Conservation (phyloP, 2,797 vertebrate species). For the Onychomys arenicola region DNA sequence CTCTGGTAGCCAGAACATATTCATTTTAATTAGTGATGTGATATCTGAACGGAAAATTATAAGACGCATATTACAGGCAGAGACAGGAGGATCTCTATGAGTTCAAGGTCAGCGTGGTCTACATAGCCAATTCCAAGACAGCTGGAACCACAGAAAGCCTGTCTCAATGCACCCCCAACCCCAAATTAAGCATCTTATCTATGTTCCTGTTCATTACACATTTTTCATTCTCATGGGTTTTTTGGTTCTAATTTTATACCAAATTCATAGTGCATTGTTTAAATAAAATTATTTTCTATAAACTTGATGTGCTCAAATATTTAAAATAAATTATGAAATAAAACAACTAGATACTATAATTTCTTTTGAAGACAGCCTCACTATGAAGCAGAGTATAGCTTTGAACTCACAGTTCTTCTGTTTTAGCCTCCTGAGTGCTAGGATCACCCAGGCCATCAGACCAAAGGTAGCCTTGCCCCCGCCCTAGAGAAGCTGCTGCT, state of each 20-base stretch:
- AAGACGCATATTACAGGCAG: not conserved
- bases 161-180: not conserved
- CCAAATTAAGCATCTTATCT: not conserved
- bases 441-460: not conserved
- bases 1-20: not conserved
- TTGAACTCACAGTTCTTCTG: not conserved
- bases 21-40: not conserved
- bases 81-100: not conserved
- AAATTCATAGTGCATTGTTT: not conserved
- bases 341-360: constrained; percentile 24
- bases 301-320: constrained; percentile 20
- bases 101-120: not conserved
- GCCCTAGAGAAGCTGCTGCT: not conserved
- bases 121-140: not conserved
- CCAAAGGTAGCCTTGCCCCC: not conserved
- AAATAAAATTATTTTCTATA: constrained; percentile 16
- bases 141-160: not conserved
- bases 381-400: not conserved
- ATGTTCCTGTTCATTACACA: not conserved
- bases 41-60: not conserved
- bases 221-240: constrained; percentile 12
- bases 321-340: not conserved
- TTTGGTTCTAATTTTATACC: constrained; percentile 20
- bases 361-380: not conserved
- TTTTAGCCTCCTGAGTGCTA: not conserved